Base-by-base conservation (phyloP, 1,140 invertebrate genomes). In the Diabrotica undecimpunctata region DNA sequence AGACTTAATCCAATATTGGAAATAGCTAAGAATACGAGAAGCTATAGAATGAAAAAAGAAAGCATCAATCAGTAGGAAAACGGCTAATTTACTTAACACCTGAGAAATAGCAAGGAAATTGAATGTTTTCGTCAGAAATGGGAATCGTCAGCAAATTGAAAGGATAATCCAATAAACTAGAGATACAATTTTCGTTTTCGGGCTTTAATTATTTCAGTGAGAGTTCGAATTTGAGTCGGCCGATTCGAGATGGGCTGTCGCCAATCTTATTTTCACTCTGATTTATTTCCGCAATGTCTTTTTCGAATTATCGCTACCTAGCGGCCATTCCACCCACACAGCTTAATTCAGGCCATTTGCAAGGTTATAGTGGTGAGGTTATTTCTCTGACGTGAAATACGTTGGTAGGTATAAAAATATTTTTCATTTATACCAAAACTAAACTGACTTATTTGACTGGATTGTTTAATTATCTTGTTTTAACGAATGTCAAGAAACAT, bases 121-220 rank as follows among this genome's bases (percentile, higher is more conserved):
- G 25, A 25, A 25, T 25, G 25, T 25, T 25, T 25, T 25, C 25
- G 25, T 25, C 41, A 6, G 41, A 46, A 46, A 46, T 46, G 41
- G 41, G 8, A 46, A 46, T 46, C 41, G 41, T 46, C 41, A 46
- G 41, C n/a, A 46, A 46, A 46, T 46, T 46, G 41, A 46, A 10
- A n/a, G 41, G 5, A 46, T 46, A 46, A 46, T 46, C 41, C 41
- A 46, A 46, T 46, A 46, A 46, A 46, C 8, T 46, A n/a, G n/a
- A 46, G 41, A 46, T 46, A 46, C 8, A 46, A 46, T 46, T 46
- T 46, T 46, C 41, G n/a, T 46, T 46, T 46, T n/a, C 41, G n/a
- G 41, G 41, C 41, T 46, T 46, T 46, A 46, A 46, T 46, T 46
- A 46, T 46, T 46, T 46, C 41, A 46, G 41, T 46, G 41, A n/a